Percentiles rank a stretch among this genome's conserved stretches.
phyloP scores from a whole-genome alignment of 2,888 invertebrate genomes.

The Eucriotettix oculatus region DNA sequence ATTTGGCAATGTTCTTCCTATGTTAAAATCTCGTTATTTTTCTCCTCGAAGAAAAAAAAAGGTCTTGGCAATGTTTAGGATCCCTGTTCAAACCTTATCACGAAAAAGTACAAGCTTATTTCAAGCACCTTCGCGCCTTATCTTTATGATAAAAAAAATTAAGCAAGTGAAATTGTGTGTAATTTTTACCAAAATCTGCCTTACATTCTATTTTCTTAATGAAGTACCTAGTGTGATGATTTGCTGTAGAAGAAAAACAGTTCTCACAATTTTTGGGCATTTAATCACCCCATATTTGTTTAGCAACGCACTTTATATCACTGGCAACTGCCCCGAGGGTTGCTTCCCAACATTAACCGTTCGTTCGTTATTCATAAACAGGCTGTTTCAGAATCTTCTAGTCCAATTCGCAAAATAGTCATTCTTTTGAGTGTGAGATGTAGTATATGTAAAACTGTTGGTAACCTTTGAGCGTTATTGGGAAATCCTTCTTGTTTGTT shows the following conservation, averaged over 20 bases:
- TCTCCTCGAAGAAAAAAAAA: conserved; percentile 9
- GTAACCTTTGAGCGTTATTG: conserved; percentile 11
- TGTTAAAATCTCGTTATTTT: conserved; percentile 3
- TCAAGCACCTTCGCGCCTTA: conserved; percentile 58
- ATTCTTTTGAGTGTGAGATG: conserved; percentile 34
- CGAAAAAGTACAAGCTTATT: conserved; percentile 52
- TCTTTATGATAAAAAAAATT: conserved; percentile 35
- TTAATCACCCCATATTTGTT: conserved; percentile 6
- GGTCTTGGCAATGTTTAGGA: conserved; percentile 32
- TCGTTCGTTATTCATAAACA: conserved; percentile 14
- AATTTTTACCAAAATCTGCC: conserved; percentile 46
- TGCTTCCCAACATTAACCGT: conserved; percentile 14
- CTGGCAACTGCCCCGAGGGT: conserved; percentile 13
- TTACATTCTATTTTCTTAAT: conserved; percentile 46
- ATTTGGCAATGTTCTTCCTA: conserved; percentile 6
- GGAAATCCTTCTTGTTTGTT: conserved; percentile 7
- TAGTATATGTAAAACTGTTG: conserved; percentile 35
- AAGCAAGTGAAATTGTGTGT: conserved; percentile 31
- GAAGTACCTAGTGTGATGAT: conserved; percentile 14
- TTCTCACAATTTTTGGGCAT: conserved; percentile 12
- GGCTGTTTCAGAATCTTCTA: conserved; percentile 16
- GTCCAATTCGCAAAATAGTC: conserved; percentile 14
- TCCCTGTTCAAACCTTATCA: conserved; percentile 30
- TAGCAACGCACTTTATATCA: conserved; percentile 9
- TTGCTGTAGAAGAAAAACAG: conserved; percentile 14